These are phyloP conservation scores for Bimastos eiseni DNA, from an alignment of 2,888 invertebrate genomes.

Conservation along the genomic window DNA sequence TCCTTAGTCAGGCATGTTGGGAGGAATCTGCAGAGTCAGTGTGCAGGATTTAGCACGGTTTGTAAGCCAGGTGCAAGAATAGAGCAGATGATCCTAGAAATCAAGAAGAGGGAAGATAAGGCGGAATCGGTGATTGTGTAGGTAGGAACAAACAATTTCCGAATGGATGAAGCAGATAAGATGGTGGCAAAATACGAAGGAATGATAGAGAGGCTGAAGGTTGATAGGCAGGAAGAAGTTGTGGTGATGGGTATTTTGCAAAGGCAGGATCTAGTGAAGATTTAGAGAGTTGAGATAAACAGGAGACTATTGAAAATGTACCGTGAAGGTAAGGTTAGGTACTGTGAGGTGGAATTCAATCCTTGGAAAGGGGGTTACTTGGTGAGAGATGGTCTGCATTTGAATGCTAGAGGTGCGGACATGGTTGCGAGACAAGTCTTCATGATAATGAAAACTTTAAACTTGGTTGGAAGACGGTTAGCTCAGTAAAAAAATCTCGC, in stretches of 20 bases:
- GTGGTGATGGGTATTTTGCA: neutral
- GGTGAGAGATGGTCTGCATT: neutral
- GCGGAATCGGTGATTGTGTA: too few species aligned
- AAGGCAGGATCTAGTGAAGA: neutral
- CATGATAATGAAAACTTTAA: neutral
- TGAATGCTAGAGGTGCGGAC: neutral
- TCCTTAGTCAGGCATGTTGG: neutral
- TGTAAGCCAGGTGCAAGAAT: neutral
- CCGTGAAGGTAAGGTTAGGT: neutral
- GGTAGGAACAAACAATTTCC: neutral
- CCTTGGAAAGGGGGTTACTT: neutral
- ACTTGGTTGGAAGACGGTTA: neutral
- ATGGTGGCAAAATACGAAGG: neutral
- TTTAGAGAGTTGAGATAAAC: neutral
- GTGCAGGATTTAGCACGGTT: neutral
- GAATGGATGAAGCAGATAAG: neutral
- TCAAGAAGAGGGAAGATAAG: neutral
- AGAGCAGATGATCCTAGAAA: neutral
- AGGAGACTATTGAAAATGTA: neutral
- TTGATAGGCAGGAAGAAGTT: neutral
- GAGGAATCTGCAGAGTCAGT: neutral
- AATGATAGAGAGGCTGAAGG: neutral
- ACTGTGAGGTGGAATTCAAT: neutral
- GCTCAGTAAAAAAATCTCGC: neutral
- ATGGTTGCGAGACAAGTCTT: neutral